These are phyloP conservation scores for Agrilus mali DNA, from an alignment of 2,888 invertebrate species.

Conservation along the genomic window DNA sequence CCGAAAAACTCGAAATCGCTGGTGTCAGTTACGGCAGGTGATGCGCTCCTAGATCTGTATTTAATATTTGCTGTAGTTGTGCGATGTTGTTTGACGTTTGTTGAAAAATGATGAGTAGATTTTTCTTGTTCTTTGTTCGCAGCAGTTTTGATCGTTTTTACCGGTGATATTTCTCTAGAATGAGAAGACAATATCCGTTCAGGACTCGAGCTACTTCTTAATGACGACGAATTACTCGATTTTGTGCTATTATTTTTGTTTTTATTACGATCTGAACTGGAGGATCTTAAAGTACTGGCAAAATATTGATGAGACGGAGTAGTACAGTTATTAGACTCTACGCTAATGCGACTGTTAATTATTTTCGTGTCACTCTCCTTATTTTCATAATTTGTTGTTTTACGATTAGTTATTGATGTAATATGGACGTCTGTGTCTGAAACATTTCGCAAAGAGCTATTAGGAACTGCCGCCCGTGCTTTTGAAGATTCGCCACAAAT, in stretches of 20 bases:
- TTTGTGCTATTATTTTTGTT: slow-evolving; percentile 38
- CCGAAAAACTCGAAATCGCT: slow-evolving; percentile 39
- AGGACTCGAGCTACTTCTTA: slow-evolving; percentile 39
- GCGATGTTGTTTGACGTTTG: slow-evolving; percentile 6
- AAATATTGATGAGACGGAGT: slow-evolving; percentile 67
- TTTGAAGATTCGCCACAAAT: too few relatives aligned
- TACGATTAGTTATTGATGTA: too few relatives aligned
- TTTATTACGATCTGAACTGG: slow-evolving; percentile 41
- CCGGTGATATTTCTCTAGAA: slow-evolving; percentile 21
- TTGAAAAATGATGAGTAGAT: not conserved
- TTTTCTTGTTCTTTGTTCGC: slow-evolving; percentile 2
- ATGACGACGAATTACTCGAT: slow-evolving; percentile 41
- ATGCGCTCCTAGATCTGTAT: slow-evolving; percentile 29
- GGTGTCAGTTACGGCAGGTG: slow-evolving; percentile 42
- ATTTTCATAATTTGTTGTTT: slow-evolving; percentile 23
- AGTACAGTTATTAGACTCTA: too few relatives aligned
- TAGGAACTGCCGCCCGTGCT: too few relatives aligned
- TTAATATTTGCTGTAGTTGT: slow-evolving; percentile 15
- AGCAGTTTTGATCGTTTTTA: slow-evolving; percentile 21
- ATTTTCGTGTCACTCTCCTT: slow-evolving; percentile 26
- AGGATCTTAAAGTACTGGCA: slow-evolving; percentile 57
- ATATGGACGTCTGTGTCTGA: too few relatives aligned
- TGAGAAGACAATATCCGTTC: slow-evolving; percentile 30
- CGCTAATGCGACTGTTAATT: slow-evolving; percentile 38
- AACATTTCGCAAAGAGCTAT: too few relatives aligned